Evolutionary conservation across 2,888 invertebrate species (phyloP).

Genomic region (Elmis aenea): DNA sequence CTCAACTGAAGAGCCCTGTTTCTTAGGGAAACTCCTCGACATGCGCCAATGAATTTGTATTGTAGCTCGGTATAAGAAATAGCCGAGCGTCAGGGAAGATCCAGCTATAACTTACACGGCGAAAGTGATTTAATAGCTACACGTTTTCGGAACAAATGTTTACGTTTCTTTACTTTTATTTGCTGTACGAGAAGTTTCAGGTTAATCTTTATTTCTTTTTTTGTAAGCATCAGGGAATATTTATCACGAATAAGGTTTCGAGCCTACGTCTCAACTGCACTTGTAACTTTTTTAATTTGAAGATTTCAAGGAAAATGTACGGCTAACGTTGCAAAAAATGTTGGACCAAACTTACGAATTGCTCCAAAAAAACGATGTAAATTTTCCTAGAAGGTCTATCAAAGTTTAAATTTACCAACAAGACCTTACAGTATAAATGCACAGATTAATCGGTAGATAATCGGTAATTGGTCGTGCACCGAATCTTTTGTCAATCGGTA

Average conservation of each 20-base stretch:
- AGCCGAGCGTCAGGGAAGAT: constrained; percentile 17
- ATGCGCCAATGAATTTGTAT: constrained; percentile 21
- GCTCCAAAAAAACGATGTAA: too few relatives aligned
- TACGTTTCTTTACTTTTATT: constrained; percentile 26
- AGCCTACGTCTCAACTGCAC: constrained; percentile 9
- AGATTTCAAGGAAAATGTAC: constrained; percentile 14
- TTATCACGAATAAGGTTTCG: constrained; percentile 12
- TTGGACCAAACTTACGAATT: too few relatives aligned
- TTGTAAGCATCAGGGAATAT: constrained; percentile 11
- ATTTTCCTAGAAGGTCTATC: too few relatives aligned
- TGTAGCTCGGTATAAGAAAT: constrained; percentile 18
- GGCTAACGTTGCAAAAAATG: too few relatives aligned
- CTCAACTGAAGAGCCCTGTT: constrained; percentile 16
- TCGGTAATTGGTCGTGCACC: too few relatives aligned
- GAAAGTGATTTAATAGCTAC: constrained; percentile 29
- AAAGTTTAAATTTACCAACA: too few relatives aligned
- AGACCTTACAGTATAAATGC: too few relatives aligned
- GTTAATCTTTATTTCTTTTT: constrained; percentile 25
- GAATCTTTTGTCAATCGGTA: too few relatives aligned
- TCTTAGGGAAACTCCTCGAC: constrained; percentile 17
- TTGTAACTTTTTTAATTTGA: constrained; percentile 15
- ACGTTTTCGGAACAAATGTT: constrained; percentile 28
- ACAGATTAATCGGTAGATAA: too few relatives aligned
- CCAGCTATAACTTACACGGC: constrained; percentile 20
- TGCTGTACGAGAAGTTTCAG: constrained; percentile 19